These are phyloP conservation scores for Threskiornis aethiopicus DNA, from an alignment of 2,797 vertebrate species.

Conservation along the genomic window DNA sequence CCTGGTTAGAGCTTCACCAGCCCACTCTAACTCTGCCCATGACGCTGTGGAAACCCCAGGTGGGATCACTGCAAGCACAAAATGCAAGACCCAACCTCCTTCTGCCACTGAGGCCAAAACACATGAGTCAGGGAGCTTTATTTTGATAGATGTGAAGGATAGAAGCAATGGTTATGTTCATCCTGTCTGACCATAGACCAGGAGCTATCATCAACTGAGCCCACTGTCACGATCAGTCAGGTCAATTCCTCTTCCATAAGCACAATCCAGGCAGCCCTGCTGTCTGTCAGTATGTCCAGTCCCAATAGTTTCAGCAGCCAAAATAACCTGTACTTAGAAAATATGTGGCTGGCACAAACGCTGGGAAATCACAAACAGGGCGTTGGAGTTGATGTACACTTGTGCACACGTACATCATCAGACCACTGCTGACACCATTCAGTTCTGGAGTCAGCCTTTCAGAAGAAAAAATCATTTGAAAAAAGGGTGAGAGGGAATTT, in stretches of 20 bases:
- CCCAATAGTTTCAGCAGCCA: neutral
- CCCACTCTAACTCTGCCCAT: neutral
- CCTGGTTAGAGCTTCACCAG: neutral
- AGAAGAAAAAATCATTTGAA: neutral
- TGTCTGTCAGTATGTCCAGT: neutral
- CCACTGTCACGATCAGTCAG: neutral
- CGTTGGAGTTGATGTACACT: neutral
- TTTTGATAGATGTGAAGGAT: neutral
- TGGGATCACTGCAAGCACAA: neutral
- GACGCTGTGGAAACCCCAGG: neutral
- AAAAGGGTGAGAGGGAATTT: neutral
- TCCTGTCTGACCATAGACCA: neutral
- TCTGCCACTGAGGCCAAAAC: neutral
- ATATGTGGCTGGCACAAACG: neutral
- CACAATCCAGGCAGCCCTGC: neutral
- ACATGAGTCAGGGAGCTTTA: neutral
- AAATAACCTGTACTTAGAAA: neutral
- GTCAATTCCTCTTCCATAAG: neutral
- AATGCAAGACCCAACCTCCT: neutral
- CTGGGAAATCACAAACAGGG: neutral
- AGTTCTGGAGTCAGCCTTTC: neutral
- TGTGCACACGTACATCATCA: rapidly evolving
- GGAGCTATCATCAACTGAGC: neutral
- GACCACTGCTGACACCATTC: neutral
- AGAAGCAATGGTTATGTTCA: neutral